Evolutionary conservation across 37 sponge, comb jelly and placozoan species (phyloP).

Genomic region (Cladorhizidae sp.): DNA sequence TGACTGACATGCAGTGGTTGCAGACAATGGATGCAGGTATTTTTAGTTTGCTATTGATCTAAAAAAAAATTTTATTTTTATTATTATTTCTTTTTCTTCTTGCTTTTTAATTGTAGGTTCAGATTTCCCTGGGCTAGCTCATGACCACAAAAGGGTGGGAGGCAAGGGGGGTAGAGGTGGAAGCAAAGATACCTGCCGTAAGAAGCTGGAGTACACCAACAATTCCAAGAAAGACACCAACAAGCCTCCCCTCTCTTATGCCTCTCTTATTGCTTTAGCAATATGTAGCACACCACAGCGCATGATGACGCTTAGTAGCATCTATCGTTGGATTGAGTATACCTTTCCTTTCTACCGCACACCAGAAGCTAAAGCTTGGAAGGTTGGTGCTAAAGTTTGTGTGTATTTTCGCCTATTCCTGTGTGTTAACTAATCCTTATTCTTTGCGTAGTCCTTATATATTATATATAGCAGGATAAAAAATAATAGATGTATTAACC

Average conservation of each 20-base stretch:
- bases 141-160: neutral
- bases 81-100: neutral
- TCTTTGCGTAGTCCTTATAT: no score
- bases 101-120: neutral
- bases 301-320: constrained; percentile 72
- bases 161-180: neutral
- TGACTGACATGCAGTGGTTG: constrained; percentile 80
- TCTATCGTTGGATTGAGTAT: constrained; percentile 79
- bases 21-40: constrained; percentile 53
- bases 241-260: constrained; percentile 80
- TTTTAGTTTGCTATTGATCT: neutral
- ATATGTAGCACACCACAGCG: constrained; percentile 64
- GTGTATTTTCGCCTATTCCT: no score
- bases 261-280: constrained; percentile 76
- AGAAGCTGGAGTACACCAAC: constrained; percentile 63
- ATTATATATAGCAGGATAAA: no score
- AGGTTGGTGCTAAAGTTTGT: constrained; percentile 33
- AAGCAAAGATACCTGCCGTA: constrained; percentile 30
- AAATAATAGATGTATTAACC: no score
- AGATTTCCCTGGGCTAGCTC: constrained; percentile 16
- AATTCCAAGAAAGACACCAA: neutral
- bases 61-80: neutral
- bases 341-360: constrained; percentile 81
- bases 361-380: constrained; percentile 84
- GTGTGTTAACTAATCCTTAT: no score